These are phyloP conservation scores for Drosophila sucinea DNA, from an alignment of 1,140 invertebrate species.

Conservation along the genomic window DNA sequence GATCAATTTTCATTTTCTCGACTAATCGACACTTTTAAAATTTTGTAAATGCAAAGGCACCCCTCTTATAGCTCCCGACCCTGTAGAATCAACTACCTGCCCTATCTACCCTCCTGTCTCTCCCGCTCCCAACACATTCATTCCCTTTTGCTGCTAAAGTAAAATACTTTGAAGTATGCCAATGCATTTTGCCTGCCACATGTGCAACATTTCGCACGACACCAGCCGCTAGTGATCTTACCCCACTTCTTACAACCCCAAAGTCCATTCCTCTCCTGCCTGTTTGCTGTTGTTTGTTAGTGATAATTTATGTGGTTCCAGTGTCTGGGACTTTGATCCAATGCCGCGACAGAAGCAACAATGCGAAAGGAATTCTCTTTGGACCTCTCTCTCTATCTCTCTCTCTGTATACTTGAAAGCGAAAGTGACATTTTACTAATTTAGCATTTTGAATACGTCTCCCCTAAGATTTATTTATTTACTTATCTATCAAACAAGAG, in stretches of 20 bases:
- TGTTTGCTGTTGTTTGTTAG: constrained; percentile 42
- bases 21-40: too few relatives aligned
- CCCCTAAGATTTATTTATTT: constrained; percentile 68
- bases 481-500: constrained; percentile 2
- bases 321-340: constrained; percentile 66
- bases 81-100: constrained; percentile 12
- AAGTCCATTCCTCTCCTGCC: constrained; percentile 4
- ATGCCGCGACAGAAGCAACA: constrained; percentile 35
- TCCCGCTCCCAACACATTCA: too few relatives aligned
- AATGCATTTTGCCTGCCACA: constrained; percentile 73
- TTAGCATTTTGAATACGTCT: constrained; percentile 77
- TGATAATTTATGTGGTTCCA: constrained; percentile 77
- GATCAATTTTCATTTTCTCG: too few relatives aligned
- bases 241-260: background rate
- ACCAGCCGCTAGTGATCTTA: constrained; percentile 30
- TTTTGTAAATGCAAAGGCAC: too few relatives aligned
- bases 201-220: constrained; percentile 69
- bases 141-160: constrained; percentile 11
- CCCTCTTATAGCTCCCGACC: background rate
- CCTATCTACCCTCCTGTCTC: background rate
- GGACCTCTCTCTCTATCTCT: background rate
- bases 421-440: constrained; percentile 82
- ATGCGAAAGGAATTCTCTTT: constrained; percentile 37
- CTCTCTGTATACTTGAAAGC: constrained; percentile 61
- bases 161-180: constrained; percentile 76